Conservation (phyloP, 1,140 invertebrate species). For the Magallana ariakensis region DNA sequence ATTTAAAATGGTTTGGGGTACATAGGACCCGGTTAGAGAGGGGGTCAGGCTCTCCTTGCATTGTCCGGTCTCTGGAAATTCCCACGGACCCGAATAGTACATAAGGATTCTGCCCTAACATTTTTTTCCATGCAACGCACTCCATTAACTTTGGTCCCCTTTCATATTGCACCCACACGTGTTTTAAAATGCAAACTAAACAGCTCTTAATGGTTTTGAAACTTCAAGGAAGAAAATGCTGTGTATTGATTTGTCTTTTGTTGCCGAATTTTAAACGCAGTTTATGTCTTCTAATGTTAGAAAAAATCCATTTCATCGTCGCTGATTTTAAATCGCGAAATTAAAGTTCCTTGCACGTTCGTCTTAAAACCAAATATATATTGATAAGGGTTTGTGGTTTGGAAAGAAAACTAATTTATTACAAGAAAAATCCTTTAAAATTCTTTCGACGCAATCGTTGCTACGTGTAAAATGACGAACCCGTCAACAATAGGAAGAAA, state of each 20-base stretch:
- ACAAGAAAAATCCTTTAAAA: constrained; percentile 21
- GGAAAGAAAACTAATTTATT: neutral
- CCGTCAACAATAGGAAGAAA: neutral
- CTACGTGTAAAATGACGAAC: neutral
- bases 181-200: neutral
- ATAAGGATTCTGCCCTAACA: neutral
- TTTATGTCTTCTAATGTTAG: neutral
- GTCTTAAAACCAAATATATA: neutral
- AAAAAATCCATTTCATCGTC: neutral
- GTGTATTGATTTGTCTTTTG: neutral
- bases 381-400: neutral
- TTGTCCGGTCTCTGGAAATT: no score
- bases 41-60: no score
- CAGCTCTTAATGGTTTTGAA: neutral
- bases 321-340: neutral
- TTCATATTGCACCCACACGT: neutral
- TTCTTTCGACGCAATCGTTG: neutral
- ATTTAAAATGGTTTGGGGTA: no score
- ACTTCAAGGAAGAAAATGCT: neutral
- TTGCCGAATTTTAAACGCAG: neutral
- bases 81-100: no score
- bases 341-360: neutral
- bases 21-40: no score
- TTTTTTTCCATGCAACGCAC: neutral
- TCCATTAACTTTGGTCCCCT: neutral